Conservation (phyloP, 1,140 invertebrate species). For the Leguminivora glycinivorella region DNA sequence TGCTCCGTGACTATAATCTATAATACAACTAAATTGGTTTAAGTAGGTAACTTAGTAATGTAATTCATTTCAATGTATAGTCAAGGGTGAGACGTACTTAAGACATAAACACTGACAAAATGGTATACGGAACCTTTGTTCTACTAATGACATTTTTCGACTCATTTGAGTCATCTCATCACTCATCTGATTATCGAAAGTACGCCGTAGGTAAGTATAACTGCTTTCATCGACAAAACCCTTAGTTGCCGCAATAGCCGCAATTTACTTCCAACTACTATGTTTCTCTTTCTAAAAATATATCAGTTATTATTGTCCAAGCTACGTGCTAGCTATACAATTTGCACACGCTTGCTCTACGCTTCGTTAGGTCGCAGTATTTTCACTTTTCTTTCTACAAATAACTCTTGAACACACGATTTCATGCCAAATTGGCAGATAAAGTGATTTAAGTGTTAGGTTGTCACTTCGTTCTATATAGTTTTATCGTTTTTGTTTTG, state of each 20-base stretch:
- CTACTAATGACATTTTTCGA: too few species aligned
- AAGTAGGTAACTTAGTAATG: too few species aligned
- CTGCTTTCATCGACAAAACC: too few species aligned
- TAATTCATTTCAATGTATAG: too few species aligned
- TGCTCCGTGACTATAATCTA: background rate
- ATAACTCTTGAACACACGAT: background rate
- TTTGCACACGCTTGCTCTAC: background rate
- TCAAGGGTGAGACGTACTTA: too few species aligned
- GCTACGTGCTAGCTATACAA: background rate
- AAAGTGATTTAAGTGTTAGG: background rate
- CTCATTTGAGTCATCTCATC: too few species aligned
- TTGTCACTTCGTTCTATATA: background rate
- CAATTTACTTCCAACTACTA: too few species aligned
- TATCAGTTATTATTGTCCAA: background rate
- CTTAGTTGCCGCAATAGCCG: too few species aligned
- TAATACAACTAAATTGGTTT: background rate
- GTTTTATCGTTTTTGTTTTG: background rate
- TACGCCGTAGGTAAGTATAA: too few species aligned
- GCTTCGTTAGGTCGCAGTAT: constrained; percentile 3
- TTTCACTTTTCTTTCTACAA: constrained; percentile 17
- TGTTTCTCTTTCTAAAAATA: background rate
- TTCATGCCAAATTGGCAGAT: background rate
- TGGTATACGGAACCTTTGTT: too few species aligned
- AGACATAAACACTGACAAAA: too few species aligned
- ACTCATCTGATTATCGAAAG: too few species aligned